phyloP scores from a whole-genome alignment of 2,113 vertebrate species.

The Pluvianellus socialis region DNA sequence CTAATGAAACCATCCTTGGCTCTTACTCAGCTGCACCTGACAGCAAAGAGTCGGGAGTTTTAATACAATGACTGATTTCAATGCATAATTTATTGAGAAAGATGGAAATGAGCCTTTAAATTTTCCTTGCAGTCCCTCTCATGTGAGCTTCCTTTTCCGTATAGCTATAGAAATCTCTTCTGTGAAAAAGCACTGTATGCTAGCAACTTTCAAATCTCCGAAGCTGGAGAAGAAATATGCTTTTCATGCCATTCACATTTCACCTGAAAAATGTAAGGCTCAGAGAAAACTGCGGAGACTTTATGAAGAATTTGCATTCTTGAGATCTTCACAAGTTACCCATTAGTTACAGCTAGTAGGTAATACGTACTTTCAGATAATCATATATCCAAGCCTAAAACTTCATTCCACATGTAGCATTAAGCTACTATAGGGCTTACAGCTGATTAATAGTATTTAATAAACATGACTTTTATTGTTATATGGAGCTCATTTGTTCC shows the following conservation, averaged over 20 bases:
- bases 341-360: neutral
- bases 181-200: neutral
- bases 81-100: neutral
- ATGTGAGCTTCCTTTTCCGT: rapidly evolving
- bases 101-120: neutral
- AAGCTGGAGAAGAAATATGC: neutral
- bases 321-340: neutral
- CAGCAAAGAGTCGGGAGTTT: neutral
- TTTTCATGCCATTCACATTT: neutral
- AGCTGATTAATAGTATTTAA: neutral
- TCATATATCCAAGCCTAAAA: neutral
- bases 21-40: neutral
- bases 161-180: neutral
- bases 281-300: neutral
- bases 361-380: neutral
- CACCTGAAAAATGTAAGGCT: neutral
- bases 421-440: neutral
- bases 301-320: neutral
- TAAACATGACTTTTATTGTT: neutral
- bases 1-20: neutral
- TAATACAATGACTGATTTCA: neutral
- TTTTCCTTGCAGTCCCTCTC: neutral
- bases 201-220: neutral
- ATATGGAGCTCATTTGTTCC: neutral
- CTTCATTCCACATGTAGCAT: neutral